Percentiles rank a stretch among this genome's conserved stretches.
phyloP scores from a whole-genome alignment of 2,113 vertebrate species.

The Otus sunia region DNA sequence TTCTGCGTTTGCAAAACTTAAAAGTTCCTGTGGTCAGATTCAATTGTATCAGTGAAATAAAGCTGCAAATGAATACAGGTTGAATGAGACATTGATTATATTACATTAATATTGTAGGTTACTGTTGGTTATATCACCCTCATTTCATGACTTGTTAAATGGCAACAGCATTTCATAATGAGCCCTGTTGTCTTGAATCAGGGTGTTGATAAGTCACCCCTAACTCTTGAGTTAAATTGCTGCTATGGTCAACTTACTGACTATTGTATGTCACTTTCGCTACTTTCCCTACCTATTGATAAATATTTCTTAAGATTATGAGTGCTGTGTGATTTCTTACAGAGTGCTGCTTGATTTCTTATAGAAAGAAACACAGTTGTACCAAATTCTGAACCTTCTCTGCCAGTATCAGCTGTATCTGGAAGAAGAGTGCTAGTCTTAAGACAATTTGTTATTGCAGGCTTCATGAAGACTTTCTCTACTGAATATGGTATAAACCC shows the following conservation, averaged over 20 bases:
- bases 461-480: not conserved
- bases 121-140: not conserved
- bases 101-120: not conserved
- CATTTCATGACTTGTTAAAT: not conserved
- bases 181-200: not conserved
- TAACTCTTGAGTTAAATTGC: not conserved
- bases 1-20: not conserved
- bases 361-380: not conserved
- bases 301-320: not conserved
- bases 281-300: not conserved
- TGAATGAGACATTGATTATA: not conserved
- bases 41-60: not conserved
- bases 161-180: not conserved
- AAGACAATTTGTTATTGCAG: not conserved
- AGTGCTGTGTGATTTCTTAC: not conserved
- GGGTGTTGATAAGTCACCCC: not conserved
- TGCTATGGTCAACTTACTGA: not conserved
- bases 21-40: not conserved
- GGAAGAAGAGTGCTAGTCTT: not conserved
- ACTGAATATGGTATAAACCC: not conserved
- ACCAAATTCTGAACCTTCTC: not conserved
- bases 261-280: not conserved
- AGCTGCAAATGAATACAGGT: not conserved
- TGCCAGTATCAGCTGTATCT: not conserved
- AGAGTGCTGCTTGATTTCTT: not conserved